phyloP scores from a whole-genome alignment of 2,797 vertebrate species.

The Tachyglossus aculeatus region DNA sequence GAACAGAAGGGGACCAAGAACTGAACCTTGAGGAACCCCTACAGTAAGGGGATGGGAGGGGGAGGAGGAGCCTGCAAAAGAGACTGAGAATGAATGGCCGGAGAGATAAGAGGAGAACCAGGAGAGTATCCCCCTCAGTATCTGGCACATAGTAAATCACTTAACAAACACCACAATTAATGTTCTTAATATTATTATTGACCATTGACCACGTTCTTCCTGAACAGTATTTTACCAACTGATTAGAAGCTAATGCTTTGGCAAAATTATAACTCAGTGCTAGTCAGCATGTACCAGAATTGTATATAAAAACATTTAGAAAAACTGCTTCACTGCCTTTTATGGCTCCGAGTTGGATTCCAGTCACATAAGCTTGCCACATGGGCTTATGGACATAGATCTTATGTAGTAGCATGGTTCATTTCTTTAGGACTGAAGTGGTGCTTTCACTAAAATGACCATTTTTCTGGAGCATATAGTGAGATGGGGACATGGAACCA shows the following conservation, averaged over 20 bases:
- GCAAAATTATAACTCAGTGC: background rate
- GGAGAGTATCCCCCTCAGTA: too few relatives aligned
- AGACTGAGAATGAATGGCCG: too few relatives aligned
- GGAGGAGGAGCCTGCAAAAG: too few relatives aligned
- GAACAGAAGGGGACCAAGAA: too few relatives aligned
- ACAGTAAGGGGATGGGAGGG: too few relatives aligned
- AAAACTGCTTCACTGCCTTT: slow-evolving; percentile 36
- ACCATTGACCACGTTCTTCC: background rate
- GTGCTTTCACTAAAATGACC: background rate
- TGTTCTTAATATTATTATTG: too few relatives aligned
- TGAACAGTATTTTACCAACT: background rate
- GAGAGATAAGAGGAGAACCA: too few relatives aligned
- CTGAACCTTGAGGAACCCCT: too few relatives aligned
- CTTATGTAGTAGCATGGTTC: slow-evolving; percentile 36
- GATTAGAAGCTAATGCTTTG: background rate
- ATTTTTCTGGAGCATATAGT: accelerated
- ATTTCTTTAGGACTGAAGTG: slow-evolving; percentile 42
- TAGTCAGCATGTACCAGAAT: background rate
- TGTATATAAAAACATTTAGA: slow-evolving; percentile 30
- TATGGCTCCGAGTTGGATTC: slow-evolving; percentile 25
- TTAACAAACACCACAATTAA: too few relatives aligned
- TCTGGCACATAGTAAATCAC: too few relatives aligned
- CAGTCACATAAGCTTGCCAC: slow-evolving; percentile 31
- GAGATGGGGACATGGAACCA: too few relatives aligned
- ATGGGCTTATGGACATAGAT: slow-evolving; percentile 17